These are phyloP conservation scores for Carassius gibelio DNA, from an alignment of 2,113 vertebrate species.

Conservation along the genomic window DNA sequence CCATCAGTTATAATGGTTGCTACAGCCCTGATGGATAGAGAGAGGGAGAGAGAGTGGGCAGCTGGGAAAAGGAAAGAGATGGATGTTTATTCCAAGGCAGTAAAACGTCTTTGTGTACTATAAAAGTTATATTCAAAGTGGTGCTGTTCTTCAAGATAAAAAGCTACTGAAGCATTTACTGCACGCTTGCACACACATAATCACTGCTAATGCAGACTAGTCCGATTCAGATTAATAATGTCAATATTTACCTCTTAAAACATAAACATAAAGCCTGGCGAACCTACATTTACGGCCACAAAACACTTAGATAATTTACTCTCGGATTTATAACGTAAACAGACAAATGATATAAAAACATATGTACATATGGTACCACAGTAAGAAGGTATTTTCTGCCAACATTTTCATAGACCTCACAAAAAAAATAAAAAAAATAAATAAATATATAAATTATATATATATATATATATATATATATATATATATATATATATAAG, in stretches of 20 bases:
- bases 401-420: too few relatives aligned
- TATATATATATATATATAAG: too few relatives aligned
- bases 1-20: too few relatives aligned
- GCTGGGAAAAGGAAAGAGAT: background rate
- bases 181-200: slow-evolving; percentile 34
- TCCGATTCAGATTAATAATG: slow-evolving; percentile 34
- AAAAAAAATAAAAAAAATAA: too few relatives aligned
- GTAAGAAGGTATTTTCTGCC: too few relatives aligned
- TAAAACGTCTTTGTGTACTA: slow-evolving; percentile 34
- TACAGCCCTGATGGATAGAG: too few relatives aligned
- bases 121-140: slow-evolving; percentile 36
- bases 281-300: background rate
- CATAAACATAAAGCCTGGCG: slow-evolving; percentile 36
- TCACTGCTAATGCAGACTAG: slow-evolving; percentile 35
- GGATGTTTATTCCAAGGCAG: background rate
- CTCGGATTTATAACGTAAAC: background rate
- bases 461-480: too few relatives aligned
- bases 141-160: slow-evolving; percentile 10
- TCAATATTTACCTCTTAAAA: slow-evolving; percentile 46
- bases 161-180: slow-evolving; percentile 41
- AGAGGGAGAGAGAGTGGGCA: background rate
- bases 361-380: background rate
- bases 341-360: background rate
- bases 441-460: too few relatives aligned
- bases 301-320: slow-evolving; percentile 8